Base-by-base conservation (phyloP, 2,797 vertebrate species). In the Coccyzus lansbergi region DNA sequence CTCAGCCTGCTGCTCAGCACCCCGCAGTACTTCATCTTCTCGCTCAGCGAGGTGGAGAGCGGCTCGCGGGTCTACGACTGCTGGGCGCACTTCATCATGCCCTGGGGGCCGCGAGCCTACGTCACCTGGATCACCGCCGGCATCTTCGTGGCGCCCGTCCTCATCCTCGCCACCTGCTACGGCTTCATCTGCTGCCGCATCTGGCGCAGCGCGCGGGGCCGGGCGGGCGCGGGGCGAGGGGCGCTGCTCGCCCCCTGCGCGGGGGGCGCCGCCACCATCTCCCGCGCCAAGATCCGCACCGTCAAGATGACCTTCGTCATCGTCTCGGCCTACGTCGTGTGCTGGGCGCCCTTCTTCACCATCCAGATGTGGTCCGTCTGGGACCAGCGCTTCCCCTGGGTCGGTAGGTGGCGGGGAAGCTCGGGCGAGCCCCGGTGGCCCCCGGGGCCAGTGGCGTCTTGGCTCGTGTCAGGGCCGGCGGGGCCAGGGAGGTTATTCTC, bases 261-360 rank as follows among this genome's bases (percentile, higher is more conserved):
- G 62, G 99, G 98, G 98, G 99, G 98, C 83, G 97, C 99, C 42
- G 98, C 98, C 59, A 98, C 96, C 14, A 98, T 99, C 76, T 99
- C 99, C 36, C 98, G 99, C 40, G 99, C 99, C 93, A 99, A 99
- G 91, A 97, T 99, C 90, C 98, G 99, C 92, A 99, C 99, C 0
- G 99, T 99, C 7, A 99, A 99, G 95, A 99, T 99, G 99, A 99
- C 99, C 15, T 98, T 99, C 52, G 99, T 99, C n/a, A 99, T 99
- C 25, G 98, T 99, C 29, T 95, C 99, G 67, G 99, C 98, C 1
- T 99, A 99, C 94, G 96, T 99, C 20, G 74, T 99, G 12, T 99
- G 99, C 97, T 99, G 99, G 99, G 98, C 98, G 21, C 99, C 99
- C 40, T 99, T 99, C 97, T 99, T 99, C 97, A 98, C 95, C 5